Percentiles rank a stretch among this genome's conserved stretches.
phyloP scores from a whole-genome alignment of 1,140 invertebrate genomes.

The Drosophila sproati region DNA sequence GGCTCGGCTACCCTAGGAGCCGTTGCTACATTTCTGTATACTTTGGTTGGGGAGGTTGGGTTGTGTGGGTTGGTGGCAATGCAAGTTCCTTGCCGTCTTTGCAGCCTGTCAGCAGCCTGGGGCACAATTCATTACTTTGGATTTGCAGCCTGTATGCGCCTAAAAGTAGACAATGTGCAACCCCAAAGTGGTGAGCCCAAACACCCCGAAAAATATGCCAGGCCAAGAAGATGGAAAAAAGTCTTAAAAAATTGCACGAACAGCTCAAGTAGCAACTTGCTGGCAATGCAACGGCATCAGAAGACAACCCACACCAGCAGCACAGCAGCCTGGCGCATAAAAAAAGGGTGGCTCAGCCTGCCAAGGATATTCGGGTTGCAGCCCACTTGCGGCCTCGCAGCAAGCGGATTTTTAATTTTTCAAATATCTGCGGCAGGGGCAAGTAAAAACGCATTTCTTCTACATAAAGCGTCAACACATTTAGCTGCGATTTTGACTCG shows the following conservation, averaged over 20 bases:
- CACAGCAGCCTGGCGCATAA: background rate
- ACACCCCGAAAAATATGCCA: conserved; percentile 51
- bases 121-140: conserved; percentile 71
- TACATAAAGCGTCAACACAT: conserved; percentile 7
- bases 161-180: conserved; percentile 58
- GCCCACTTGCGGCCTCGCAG: conserved; percentile 45
- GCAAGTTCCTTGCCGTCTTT: conserved; percentile 69
- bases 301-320: conserved; percentile 66
- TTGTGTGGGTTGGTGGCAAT: conserved; percentile 33
- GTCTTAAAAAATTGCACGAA: conserved; percentile 55
- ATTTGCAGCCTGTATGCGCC: conserved; percentile 51
- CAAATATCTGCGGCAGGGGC: conserved; percentile 30
- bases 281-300: conserved; percentile 64
- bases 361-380: conserved; percentile 50
- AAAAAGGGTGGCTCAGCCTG: conserved; percentile 53
- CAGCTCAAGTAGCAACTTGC: conserved; percentile 53
- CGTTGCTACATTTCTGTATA: background rate
- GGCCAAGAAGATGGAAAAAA: conserved; percentile 62
- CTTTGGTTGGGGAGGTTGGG: background rate
- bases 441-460: conserved; percentile 65
- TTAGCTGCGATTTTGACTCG: conserved; percentile 12
- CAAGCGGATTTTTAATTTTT: conserved; percentile 42
- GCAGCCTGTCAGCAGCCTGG: conserved; percentile 46
- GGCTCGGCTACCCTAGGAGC: conserved; percentile 6
- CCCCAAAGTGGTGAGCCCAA: conserved; percentile 59